Percentiles rank a stretch among this genome's conserved stretches.
These are phyloP conservation scores for Cheilosia variabilis DNA, from an alignment of 2,888 invertebrate species.

Conservation along the genomic window DNA sequence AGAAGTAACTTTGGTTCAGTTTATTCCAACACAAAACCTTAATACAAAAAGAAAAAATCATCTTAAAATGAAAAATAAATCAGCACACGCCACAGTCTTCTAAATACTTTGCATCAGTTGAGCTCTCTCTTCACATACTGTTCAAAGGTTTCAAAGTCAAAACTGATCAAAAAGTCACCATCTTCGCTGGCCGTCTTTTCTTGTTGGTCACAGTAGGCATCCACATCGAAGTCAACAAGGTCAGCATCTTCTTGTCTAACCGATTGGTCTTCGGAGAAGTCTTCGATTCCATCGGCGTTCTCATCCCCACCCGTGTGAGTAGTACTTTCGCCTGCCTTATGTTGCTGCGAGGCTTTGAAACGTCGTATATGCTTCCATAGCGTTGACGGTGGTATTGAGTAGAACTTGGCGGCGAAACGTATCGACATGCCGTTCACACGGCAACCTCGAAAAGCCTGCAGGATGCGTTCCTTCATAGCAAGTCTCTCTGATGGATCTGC, in stretches of 20 bases:
- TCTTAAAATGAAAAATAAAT: no score
- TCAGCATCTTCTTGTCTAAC: neutral
- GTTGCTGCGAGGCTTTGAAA: slow-evolving; percentile 47
- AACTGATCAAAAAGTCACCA: slow-evolving; percentile 50
- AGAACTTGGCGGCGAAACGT: slow-evolving; percentile 75
- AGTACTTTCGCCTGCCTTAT: neutral
- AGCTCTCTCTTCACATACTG: slow-evolving; percentile 57
- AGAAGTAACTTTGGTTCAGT: slow-evolving; percentile 26
- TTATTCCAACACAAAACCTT: slow-evolving; percentile 16
- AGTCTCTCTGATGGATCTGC: slow-evolving; percentile 22
- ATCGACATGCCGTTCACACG: slow-evolving; percentile 76
- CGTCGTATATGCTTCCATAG: slow-evolving; percentile 66
- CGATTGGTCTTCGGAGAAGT: slow-evolving; percentile 1
- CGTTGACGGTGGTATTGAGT: slow-evolving; percentile 72
- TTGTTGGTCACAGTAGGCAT: slow-evolving; percentile 12
- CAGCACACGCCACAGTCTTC: neutral
- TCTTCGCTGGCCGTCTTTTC: slow-evolving; percentile 21
- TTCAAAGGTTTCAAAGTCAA: slow-evolving; percentile 62
- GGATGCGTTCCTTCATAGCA: slow-evolving; percentile 68
- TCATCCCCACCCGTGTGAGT: neutral
- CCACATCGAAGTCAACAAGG: slow-evolving; percentile 24
- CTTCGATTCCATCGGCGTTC: neutral
- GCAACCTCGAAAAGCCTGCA: slow-evolving; percentile 73
- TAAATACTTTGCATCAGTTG: slow-evolving; percentile 11
- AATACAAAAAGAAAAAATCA: neutral